Conservation (phyloP, 1,140 invertebrate species). For the Micrasema minimum region DNA sequence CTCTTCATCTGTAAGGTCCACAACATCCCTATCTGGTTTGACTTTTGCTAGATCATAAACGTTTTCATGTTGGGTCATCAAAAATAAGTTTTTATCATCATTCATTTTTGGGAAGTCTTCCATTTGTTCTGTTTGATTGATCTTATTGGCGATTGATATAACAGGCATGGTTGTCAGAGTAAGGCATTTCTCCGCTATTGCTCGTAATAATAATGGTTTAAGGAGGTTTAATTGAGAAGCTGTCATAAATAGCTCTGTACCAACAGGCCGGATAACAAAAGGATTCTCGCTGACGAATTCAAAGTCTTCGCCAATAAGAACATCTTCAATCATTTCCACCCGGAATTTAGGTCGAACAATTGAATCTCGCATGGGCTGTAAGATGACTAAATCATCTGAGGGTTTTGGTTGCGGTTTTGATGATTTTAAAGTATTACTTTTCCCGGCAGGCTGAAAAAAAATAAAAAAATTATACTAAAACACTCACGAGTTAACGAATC, state of each 20-base stretch:
- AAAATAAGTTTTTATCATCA: not conserved
- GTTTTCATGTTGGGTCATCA: not conserved
- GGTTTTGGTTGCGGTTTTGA: not conserved
- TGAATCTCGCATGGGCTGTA: conserved; percentile 1
- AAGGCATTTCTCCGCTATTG: not conserved
- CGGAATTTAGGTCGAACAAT: conserved; percentile 5
- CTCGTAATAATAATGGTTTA: conserved; percentile 7
- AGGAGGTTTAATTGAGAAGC: conserved; percentile 4
- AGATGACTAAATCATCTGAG: conserved; percentile 1
- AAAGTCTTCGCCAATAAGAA: conserved; percentile 26
- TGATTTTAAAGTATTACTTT: not conserved
- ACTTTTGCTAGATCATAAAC: not conserved
- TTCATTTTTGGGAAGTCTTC: conserved; percentile 5
- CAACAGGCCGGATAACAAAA: not conserved
- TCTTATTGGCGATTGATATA: conserved; percentile 7
- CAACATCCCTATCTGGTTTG: not conserved
- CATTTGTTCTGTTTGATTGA: not conserved
- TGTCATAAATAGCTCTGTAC: conserved; percentile 9
- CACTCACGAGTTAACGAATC: not conserved
- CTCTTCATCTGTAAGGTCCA: conserved; percentile 6
- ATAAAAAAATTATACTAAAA: not conserved
- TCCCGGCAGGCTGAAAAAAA: not conserved
- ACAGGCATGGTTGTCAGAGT: conserved; percentile 7
- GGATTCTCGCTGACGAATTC: conserved; percentile 1
- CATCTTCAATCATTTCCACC: conserved; percentile 23